Evolutionary conservation across 1,140 invertebrate genomes (phyloP), one percentile per base, ranked within the genome.

Genomic region (Myzus persicae): DNA sequence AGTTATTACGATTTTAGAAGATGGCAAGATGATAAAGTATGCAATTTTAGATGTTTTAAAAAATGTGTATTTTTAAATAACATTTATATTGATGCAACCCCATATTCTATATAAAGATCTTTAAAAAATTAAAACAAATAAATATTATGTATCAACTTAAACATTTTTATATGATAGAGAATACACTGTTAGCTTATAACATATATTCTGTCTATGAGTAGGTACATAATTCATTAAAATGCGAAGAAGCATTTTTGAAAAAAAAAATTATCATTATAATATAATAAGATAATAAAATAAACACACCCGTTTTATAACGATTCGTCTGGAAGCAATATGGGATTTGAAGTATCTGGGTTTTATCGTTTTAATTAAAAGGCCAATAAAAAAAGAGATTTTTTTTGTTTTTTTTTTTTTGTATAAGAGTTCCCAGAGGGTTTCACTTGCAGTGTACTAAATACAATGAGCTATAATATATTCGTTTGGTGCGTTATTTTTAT

Each of bases 281-380:
- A 82, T 82, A 38, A 82, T 38, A 42, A 36, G 18, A 22, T 48
- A 36, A 67, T 67, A 36, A 88, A 88, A 88, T n/a, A 48, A 46
- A 88, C 85, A 8, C 31, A 44, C 18, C 6, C 18, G 31, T 88
- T 87, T 88, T 26, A 88, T n/a, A 46, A 46, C 14, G 31, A 46
- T 46, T 22, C 31, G 20, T 46, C 20, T 31, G 26, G 44, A 88
- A 36, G 31, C 31, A 44, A 48, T 46, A n/a, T n/a, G 36, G 8
- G 42, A 31, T 87, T 87, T 84, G 82, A n/a, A 87, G 26, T 87
- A 44, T n/a, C n/a, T 46, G 85, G 44, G 85, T 46, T 46, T 88
- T 88, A 88, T 88, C n/a, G 31, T 88, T 46, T 88, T 46, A 46
- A 88, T 88, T 88, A 88, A 88, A 88, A 88, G 44, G 0, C 31